Percentiles rank a stretch among this genome's conserved stretches.
These are phyloP conservation scores for Athripsodes cinereus DNA, from an alignment of 2,888 invertebrate genomes.

Conservation along the genomic window DNA sequence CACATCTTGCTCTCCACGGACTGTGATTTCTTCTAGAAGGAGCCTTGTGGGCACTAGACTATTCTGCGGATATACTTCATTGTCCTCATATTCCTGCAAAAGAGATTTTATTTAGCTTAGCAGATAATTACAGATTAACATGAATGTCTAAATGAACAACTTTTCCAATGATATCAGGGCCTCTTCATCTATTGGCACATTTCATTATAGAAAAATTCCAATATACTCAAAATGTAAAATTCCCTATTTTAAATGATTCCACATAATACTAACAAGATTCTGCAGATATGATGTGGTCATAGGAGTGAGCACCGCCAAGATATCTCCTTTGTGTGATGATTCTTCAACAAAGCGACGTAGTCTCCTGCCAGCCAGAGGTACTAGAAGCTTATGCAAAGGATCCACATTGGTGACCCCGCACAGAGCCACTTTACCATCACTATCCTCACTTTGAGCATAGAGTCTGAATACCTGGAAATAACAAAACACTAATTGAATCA, in stretches of 20 bases:
- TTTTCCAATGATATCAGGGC: no score
- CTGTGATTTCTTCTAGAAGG: constrained; percentile 14
- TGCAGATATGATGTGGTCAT: constrained; percentile 71
- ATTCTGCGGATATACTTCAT: background rate
- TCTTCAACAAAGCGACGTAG: constrained; percentile 60
- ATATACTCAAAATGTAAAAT: no score
- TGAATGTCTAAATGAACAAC: no score
- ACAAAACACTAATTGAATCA: background rate
- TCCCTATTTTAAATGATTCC: no score
- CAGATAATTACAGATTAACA: no score
- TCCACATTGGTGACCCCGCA: constrained; percentile 62
- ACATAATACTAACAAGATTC: constrained; percentile 49
- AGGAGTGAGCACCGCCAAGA: constrained; percentile 71
- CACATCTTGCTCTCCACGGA: constrained; percentile 4
- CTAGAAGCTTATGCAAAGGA: constrained; percentile 61
- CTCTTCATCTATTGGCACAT: no score
- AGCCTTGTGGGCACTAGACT: constrained; percentile 7
- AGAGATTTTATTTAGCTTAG: no score
- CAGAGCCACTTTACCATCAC: constrained; percentile 56
- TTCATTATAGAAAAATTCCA: no score
- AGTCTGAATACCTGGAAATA: constrained; percentile 51
- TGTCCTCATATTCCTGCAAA: background rate
- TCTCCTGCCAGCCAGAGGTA: constrained; percentile 77
- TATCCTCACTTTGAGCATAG: constrained; percentile 58
- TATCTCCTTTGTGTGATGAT: constrained; percentile 55